Evolutionary conservation across 2,113 vertebrate genomes (phyloP).

Genomic region (Dascyllus trimaculatus): DNA sequence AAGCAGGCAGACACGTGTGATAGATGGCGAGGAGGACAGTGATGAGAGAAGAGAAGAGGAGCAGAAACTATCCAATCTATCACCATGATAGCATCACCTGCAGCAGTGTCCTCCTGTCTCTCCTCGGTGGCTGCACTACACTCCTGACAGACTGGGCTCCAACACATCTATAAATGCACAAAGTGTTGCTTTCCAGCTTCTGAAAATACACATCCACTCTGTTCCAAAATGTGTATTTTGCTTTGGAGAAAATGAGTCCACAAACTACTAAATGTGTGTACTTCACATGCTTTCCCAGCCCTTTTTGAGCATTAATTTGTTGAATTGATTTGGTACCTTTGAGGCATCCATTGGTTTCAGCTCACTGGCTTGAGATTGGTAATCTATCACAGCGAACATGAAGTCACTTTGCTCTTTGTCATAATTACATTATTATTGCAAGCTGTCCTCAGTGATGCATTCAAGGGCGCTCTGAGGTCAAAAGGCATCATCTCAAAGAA

Average conservation of each 20-base stretch:
- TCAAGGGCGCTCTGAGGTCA: background rate
- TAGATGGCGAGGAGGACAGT: conserved; percentile 32
- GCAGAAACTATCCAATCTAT: conserved; percentile 39
- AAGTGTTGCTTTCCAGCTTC: no score
- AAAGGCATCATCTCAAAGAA: background rate
- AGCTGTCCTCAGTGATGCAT: background rate
- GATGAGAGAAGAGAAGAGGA: conserved; percentile 47
- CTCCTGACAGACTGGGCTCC: background rate
- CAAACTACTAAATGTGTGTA: background rate
- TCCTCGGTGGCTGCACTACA: background rate
- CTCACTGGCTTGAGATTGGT: conserved; percentile 21
- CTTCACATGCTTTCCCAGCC: background rate
- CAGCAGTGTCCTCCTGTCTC: conserved; percentile 25
- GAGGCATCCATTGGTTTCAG: conserved; percentile 32
- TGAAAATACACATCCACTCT: background rate
- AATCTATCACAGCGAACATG: conserved; percentile 36
- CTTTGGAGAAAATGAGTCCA: conserved; percentile 7
- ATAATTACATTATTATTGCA: conserved; percentile 42
- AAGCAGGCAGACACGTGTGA: conserved; percentile 11
- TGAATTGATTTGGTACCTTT: conserved; percentile 26
- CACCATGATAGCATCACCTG: conserved; percentile 56
- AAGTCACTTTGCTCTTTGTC: conserved; percentile 5
- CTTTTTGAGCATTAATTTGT: conserved; percentile 7
- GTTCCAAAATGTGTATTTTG: background rate
- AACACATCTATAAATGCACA: background rate